Base-by-base conservation (phyloP, 2,888 invertebrate genomes). In the Caenorhabditis plicata region DNA sequence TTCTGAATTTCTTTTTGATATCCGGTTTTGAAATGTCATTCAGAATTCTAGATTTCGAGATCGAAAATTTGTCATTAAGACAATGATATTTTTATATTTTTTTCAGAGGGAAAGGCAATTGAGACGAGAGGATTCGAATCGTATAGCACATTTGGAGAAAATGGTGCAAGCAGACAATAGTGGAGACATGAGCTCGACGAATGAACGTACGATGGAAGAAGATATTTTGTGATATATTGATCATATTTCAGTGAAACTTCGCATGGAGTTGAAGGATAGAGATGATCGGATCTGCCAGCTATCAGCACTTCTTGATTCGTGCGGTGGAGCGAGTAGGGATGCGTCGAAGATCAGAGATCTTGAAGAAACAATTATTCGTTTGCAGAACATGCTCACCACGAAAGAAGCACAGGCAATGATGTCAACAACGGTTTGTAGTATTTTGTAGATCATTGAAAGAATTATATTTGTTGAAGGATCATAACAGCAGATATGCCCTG, bases 231-330 rank as follows among this genome's bases (percentile, higher is more conserved):
- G 38, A 22, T 23, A 25, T 29, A 31, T 32, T 27, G n/a, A 17
- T 46, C 20, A 22, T 25, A 19, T 61, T 65, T 5, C 47, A 67
- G 67, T 52, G 22, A 40, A 44, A 42, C 53, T 68, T 3, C 62
- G 56, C 15, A 60, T 62, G 60, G 68, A 68, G 29, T 36, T 68
- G 4, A 43, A 53, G 15, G 49, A 52, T 19, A 33, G 64, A 39
- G 69, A 69, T 13, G 69, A 69, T 15, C 42, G 62, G 15, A 66
- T 69, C 33, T 55, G 66, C 1, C 66, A 69, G 38, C 45, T 69
- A 19, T 58, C 64, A 9, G 41, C 64, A 2, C 51, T 56, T 3
- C 31, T 67, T 4, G 67, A 67, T 15, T 38, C 46, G 11, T 33
- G 46, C 1, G 51, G 55, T 2, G 13, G 33, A 22, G 52, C 48